A percentile compares a stretch with the other conserved stretches of the same genome.
These are phyloP conservation scores for Drosophila pseudotalamancana DNA, from an alignment of 2,888 invertebrate genomes.

Conservation along the genomic window DNA sequence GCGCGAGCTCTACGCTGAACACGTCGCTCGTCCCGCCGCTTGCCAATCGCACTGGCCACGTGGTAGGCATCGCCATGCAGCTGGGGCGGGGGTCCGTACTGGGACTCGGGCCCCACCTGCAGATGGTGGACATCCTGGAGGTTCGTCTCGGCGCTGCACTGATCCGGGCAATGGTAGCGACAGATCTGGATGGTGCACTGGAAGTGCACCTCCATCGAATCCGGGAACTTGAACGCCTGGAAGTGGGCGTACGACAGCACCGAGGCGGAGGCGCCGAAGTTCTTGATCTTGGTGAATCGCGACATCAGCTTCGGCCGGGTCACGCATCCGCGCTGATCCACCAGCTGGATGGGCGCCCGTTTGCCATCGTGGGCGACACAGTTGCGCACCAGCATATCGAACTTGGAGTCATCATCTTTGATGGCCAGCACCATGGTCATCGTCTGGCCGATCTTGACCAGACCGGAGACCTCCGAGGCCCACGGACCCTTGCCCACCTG, in stretches of 20 bases:
- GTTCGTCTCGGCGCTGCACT: slow-evolving; percentile 91
- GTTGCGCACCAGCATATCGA: slow-evolving; percentile 97
- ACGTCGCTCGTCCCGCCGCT: slow-evolving; percentile 89
- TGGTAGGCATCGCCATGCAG: slow-evolving; percentile 87
- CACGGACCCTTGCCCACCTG: slow-evolving; percentile 97
- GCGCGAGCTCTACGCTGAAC: slow-evolving; percentile 87
- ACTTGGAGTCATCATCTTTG: slow-evolving; percentile 97
- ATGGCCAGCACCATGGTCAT: slow-evolving; percentile 99
- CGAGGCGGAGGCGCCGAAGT: slow-evolving; percentile 96
- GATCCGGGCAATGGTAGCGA: slow-evolving; percentile 96
- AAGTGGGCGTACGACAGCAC: slow-evolving; percentile 96
- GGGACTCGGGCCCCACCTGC: slow-evolving; percentile 86
- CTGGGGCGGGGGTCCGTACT: slow-evolving; percentile 89
- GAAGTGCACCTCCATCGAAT: slow-evolving; percentile 98
- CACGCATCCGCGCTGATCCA: slow-evolving; percentile 96
- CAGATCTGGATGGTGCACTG: slow-evolving; percentile 98
- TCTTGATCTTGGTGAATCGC: slow-evolving; percentile 96
- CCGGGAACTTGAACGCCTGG: slow-evolving; percentile 98
- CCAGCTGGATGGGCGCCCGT: slow-evolving; percentile 95
- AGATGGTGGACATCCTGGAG: slow-evolving; percentile 87
- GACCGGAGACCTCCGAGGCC: slow-evolving; percentile 97
- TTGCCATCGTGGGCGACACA: slow-evolving; percentile 98
- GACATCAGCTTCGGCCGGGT: slow-evolving; percentile 97
- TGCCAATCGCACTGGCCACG: slow-evolving; percentile 87
- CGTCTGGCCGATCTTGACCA: slow-evolving; percentile 97